A percentile compares a stretch with the other conserved stretches of the same genome.
phyloP scores from a whole-genome alignment of 2,797 vertebrate genomes.

The Enteromius treurensis region DNA sequence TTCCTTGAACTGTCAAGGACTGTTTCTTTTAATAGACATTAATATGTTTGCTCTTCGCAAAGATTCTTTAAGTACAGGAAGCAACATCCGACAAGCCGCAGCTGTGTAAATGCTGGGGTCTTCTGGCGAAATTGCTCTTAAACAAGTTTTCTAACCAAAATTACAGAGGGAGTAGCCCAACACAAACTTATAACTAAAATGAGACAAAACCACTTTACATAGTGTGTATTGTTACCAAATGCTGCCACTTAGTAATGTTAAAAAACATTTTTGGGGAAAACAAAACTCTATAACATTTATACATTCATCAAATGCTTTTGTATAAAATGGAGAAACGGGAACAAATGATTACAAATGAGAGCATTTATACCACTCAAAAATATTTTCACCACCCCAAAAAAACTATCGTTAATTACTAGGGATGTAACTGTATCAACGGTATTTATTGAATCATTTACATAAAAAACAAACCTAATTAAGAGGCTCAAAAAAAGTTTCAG shows the following conservation, averaged over 20 bases:
- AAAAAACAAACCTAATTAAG: too few species aligned
- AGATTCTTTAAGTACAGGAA: conserved; percentile 11
- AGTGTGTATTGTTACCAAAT: conserved; percentile 17
- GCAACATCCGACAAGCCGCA: conserved; percentile 33
- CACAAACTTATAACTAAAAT: conserved; percentile 65
- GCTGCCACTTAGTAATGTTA: neutral
- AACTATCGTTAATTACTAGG: too few species aligned
- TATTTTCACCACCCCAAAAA: too few species aligned
- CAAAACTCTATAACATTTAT: neutral
- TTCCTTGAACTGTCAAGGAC: conserved; percentile 11
- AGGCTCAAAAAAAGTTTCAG: too few species aligned
- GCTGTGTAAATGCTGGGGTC: conserved; percentile 40
- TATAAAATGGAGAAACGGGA: too few species aligned
- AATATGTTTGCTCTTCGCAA: conserved; percentile 30
- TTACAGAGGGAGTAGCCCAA: conserved; percentile 54
- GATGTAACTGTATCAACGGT: too few species aligned
- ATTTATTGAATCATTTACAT: too few species aligned
- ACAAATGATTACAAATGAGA: too few species aligned
- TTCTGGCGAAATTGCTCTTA: conserved; percentile 6
- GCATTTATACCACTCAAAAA: too few species aligned
- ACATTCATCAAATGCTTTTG: neutral
- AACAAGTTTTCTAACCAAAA: conserved; percentile 56
- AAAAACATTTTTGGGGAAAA: too few species aligned
- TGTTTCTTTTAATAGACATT: conserved; percentile 25
- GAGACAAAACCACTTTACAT: conserved; percentile 63